Evolutionary conservation across 2,888 invertebrate genomes (phyloP), one percentile per base, ranked within the genome.

Genomic region (Ellobium chinense): DNA sequence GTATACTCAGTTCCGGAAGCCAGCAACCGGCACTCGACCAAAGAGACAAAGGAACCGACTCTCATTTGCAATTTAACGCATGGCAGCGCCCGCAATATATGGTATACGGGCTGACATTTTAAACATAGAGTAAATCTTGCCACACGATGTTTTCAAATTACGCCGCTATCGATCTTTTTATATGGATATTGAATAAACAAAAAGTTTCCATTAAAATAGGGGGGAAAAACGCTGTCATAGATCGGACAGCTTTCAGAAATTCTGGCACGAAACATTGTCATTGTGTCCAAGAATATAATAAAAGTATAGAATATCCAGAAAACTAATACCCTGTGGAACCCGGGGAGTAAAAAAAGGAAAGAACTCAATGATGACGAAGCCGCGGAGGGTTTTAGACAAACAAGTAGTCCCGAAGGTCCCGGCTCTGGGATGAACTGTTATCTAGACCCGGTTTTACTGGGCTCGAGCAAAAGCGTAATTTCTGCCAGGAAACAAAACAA

Each of bases 61-160:
- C 73, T 73, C 73, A 73, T 73, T 73, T 73, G 73, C 73, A 73
- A 73, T 73, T 73, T 73, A 73, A 73, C 73, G 62, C 73, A 39
- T 73, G 73, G 27, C 62, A 37, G 73, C 62, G 18, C 73, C 18
- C 3, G 73, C 39, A 62, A 73, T 73, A 60, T 73, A 62, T 60
- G 73, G 73, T 73, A 73, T 73, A 73, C 73, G 73, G 73, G 60
- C 37, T 62, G 73, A 62, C 73, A 62, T 73, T 73, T 73, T 18
- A 73, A 62, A 73, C 29, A 62, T 29, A 62, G 72, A 37, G 27
- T 73, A 73, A 73, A 62, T 62, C 73, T 73, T 27, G 60, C 29
- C 27, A 37, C 27, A 4, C 27, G 18, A 73, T 60, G 73, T 62
- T 73, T 73, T 73, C 73, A 73, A 73, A 73, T 73, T 62, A 73